Evolutionary conservation across 2,113 vertebrate genomes (phyloP).

Genomic region (Catharus bicknelli): DNA sequence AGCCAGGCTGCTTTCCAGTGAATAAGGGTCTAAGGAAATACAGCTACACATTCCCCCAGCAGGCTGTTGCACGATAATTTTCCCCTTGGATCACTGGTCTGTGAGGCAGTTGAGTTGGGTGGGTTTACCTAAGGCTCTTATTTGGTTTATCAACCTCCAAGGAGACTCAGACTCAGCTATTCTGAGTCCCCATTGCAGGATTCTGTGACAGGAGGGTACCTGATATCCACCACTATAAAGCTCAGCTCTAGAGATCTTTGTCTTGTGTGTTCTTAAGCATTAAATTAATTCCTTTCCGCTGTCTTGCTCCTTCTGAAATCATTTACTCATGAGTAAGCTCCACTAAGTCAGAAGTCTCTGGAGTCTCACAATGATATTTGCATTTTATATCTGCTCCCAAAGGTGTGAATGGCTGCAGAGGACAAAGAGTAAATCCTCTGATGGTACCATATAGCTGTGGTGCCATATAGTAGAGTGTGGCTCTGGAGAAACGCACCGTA

Average conservation of each 20-base stretch:
- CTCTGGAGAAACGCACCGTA: not conserved
- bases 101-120: not conserved
- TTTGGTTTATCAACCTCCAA: not conserved
- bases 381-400: constrained; percentile 22
- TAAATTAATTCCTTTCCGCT: constrained; percentile 34
- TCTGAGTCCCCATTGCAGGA: not conserved
- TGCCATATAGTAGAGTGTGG: not conserved
- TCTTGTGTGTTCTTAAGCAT: not conserved
- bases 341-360: not conserved
- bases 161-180: not conserved
- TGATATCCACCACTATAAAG: not conserved
- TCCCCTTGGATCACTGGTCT: not conserved
- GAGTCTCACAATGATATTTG: constrained; percentile 11
- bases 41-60: not conserved
- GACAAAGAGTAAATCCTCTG: not conserved
- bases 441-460: not conserved
- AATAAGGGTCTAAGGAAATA: not conserved
- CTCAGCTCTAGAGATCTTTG: not conserved
- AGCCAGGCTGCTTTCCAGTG: not conserved
- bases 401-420: not conserved
- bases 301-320: constrained; percentile 36
- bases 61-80: not conserved
- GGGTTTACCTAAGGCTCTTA: not conserved
- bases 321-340: constrained; percentile 49
- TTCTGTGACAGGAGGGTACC: not conserved